Evolutionary conservation across 2,888 invertebrate genomes (phyloP).

Genomic region (Drosophila paramelanica): DNA sequence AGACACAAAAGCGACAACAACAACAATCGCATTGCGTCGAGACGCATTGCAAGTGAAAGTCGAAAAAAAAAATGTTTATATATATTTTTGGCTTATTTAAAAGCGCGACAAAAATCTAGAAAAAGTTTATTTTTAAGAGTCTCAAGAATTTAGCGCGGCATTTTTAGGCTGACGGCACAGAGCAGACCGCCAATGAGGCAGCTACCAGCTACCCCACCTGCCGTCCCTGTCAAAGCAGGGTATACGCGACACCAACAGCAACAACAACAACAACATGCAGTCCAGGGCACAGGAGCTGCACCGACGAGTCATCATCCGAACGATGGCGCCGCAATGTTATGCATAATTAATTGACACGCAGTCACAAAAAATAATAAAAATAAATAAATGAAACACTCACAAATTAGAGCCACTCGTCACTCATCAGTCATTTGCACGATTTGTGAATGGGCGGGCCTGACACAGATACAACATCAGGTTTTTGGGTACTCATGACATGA

Average conservation of each 20-base stretch:
- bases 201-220: not conserved
- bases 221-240: conserved; percentile 1
- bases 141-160: conserved; percentile 74
- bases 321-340: conserved; percentile 57
- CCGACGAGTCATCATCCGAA: conserved; percentile 8
- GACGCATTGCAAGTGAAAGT: conserved; percentile 47
- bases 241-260: not conserved
- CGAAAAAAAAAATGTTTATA: conserved; percentile 8
- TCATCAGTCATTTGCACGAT: conserved; percentile 48
- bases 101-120: conserved; percentile 70
- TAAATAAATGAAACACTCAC: conserved; percentile 2
- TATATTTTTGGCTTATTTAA: conserved; percentile 40
- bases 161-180: conserved; percentile 56
- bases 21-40: conserved; percentile 17
- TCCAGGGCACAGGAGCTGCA: conserved; percentile 8
- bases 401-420: conserved; percentile 42
- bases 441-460: conserved; percentile 44
- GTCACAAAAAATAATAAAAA: conserved; percentile 3
- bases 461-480: conserved; percentile 10
- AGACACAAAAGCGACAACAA: conserved; percentile 29
- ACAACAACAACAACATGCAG: not conserved
- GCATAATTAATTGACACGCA: conserved; percentile 63
- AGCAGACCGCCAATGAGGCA: conserved; percentile 23
- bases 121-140: conserved; percentile 73
- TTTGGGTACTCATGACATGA: not conserved